Percentiles rank a stretch among this genome's conserved stretches.
Conservation (phyloP, 2,113 vertebrate species). For the Cavia aperea region DNA sequence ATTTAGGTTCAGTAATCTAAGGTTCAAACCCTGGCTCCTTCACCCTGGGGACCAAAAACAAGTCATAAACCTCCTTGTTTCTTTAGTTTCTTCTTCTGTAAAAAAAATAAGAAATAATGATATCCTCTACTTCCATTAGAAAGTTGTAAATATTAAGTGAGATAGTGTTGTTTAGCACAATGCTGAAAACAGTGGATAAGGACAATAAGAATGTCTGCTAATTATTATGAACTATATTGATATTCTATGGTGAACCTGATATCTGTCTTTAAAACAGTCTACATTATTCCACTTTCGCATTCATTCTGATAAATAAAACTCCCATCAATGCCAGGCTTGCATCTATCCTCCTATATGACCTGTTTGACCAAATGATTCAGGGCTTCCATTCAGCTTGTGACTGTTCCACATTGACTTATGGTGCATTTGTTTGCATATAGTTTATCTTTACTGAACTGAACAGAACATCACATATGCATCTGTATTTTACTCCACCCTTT, state of each 20-base stretch:
- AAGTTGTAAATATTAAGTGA: background rate
- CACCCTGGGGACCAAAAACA: background rate
- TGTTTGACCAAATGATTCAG: background rate
- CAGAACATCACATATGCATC: background rate
- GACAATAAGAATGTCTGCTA: background rate
- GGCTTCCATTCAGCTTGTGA: background rate
- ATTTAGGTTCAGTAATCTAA: background rate
- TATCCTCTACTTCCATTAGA: background rate
- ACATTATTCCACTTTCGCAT: background rate
- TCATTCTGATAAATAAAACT: background rate
- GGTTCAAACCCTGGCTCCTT: background rate
- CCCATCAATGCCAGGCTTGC: background rate
- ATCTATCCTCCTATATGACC: background rate
- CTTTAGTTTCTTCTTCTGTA: slow-evolving; percentile 7
- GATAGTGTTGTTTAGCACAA: background rate
- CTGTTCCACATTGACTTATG: background rate
- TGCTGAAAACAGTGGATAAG: background rate
- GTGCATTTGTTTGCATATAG: background rate
- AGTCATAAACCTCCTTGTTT: background rate
- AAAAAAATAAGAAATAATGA: background rate
- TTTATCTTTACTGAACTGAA: slow-evolving; percentile 3
- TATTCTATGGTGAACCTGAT: background rate
- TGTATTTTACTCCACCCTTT: background rate
- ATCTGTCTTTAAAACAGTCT: background rate
- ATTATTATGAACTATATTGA: background rate